phyloP scores from a whole-genome alignment of 2,113 vertebrate genomes.

The Pleuronectes platessa region DNA sequence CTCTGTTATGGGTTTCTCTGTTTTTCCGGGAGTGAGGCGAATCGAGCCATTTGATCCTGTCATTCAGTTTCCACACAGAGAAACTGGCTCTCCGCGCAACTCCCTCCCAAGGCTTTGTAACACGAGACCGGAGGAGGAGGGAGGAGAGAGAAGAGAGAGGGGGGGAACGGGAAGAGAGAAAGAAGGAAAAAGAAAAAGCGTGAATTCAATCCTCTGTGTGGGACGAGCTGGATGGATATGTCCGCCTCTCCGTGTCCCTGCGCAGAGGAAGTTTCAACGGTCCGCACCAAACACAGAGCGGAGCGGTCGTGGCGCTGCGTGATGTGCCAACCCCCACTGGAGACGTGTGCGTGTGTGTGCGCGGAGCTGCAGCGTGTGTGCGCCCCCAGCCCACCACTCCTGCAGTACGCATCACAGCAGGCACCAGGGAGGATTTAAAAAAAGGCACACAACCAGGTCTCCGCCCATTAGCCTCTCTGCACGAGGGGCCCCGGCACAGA shows the following conservation, averaged over 20 bases:
- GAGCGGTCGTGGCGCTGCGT: conserved; percentile 64
- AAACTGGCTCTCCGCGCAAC: conserved; percentile 77
- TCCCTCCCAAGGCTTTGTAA: conserved; percentile 79
- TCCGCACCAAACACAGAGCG: conserved; percentile 15
- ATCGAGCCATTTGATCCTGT: conserved; percentile 78
- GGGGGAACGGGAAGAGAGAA: conserved; percentile 2
- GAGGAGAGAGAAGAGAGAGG: too few relatives aligned
- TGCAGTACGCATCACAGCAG: conserved; percentile 75
- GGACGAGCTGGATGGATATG: conserved; percentile 43
- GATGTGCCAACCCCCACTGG: conserved; percentile 57
- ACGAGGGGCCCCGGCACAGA: conserved; percentile 53
- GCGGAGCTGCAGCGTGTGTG: conserved; percentile 18
- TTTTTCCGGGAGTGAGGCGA: conserved; percentile 42
- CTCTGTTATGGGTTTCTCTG: conserved; percentile 26
- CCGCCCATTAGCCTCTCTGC: conserved; percentile 64
- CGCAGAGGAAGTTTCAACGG: conserved; percentile 62
- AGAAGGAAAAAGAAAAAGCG: conserved; percentile 50
- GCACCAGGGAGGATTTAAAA: conserved; percentile 55
- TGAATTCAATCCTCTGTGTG: conserved; percentile 69
- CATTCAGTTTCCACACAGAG: conserved; percentile 78
- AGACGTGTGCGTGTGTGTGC: conserved; percentile 42
- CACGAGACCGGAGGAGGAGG: conserved; percentile 73
- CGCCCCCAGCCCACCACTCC: conserved; percentile 63
- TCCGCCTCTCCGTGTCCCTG: conserved; percentile 29
- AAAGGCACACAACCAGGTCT: conserved; percentile 63